A percentile compares a stretch with the other conserved stretches of the same genome.
phyloP scores from a whole-genome alignment of 30 jellyfish, hydroid and myxozoan species.

The Cassiopea xamachana region DNA sequence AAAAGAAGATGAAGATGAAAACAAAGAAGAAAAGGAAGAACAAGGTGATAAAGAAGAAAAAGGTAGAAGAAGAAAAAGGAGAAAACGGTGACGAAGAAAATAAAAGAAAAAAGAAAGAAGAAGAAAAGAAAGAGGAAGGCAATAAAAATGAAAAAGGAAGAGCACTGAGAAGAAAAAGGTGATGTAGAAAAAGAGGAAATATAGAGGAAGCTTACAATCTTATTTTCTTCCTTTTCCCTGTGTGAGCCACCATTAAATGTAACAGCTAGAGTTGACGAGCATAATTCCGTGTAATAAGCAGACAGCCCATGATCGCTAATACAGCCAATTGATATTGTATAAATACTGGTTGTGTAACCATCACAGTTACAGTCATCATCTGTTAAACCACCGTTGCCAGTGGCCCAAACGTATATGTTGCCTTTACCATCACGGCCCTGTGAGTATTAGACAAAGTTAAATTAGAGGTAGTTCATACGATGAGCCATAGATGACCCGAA shows the following conservation, averaged over 20 bases:
- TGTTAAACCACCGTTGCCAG: constrained; percentile 99
- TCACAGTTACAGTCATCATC: constrained; percentile 99
- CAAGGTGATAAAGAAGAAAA: too few relatives aligned
- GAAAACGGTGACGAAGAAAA: too few relatives aligned
- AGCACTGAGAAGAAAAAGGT: neutral
- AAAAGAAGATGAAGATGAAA: too few relatives aligned
- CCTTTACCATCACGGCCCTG: constrained; percentile 99
- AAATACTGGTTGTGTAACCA: constrained; percentile 99
- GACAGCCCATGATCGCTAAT: constrained; percentile 99
- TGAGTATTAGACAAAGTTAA: neutral
- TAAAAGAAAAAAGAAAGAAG: too few relatives aligned
- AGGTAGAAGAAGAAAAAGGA: too few relatives aligned
- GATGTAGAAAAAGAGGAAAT: too few relatives aligned
- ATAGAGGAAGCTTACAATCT: constrained; percentile 74
- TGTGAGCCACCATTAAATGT: constrained; percentile 99
- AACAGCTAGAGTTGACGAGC: constrained; percentile 99
- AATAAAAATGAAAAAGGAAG: too few relatives aligned
- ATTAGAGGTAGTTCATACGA: too few relatives aligned
- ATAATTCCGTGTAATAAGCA: constrained; percentile 98
- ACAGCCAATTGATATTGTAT: constrained; percentile 98
- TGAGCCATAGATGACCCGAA: too few relatives aligned
- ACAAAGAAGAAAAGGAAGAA: too few relatives aligned
- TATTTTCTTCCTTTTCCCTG: constrained; percentile 97
- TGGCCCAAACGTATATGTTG: constrained; percentile 98
- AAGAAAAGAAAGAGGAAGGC: too few relatives aligned